These are phyloP conservation scores for Goniozus legneri DNA, from an alignment of 1,140 invertebrate genomes.

Conservation along the genomic window DNA sequence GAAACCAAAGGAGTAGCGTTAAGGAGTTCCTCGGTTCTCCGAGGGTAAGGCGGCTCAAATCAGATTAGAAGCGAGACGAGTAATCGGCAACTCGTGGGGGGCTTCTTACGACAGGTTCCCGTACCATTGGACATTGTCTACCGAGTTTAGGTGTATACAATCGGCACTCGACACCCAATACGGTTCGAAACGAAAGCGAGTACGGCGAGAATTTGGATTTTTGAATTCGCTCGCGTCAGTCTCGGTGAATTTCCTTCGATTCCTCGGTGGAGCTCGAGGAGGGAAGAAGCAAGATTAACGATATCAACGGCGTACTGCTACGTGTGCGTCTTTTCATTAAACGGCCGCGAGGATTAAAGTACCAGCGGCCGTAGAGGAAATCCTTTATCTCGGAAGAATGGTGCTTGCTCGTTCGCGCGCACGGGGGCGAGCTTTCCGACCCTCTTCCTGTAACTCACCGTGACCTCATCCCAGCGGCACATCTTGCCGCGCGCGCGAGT, in stretches of 20 bases:
- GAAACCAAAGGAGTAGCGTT: conserved; percentile 50
- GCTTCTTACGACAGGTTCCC: conserved; percentile 33
- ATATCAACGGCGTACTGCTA: too few relatives aligned
- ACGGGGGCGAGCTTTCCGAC: too few relatives aligned
- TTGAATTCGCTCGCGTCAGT: too few relatives aligned
- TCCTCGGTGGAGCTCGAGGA: neutral
- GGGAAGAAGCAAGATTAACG: neutral
- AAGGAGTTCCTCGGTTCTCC: conserved; percentile 47
- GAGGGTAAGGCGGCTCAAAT: conserved; percentile 42
- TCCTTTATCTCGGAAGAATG: conserved; percentile 13
- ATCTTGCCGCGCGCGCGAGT: neutral
- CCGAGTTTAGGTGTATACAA: too few relatives aligned
- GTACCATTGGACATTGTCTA: conserved; percentile 25
- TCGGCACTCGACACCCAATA: too few relatives aligned
- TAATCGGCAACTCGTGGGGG: conserved; percentile 33
- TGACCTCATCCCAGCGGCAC: conserved; percentile 24
- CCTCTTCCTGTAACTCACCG: conserved; percentile 18
- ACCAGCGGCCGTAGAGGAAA: conserved; percentile 14
- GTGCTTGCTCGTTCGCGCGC: neutral
- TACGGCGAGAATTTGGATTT: too few relatives aligned
- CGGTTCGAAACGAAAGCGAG: too few relatives aligned
- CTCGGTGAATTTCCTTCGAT: too few relatives aligned
- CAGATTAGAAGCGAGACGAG: conserved; percentile 42
- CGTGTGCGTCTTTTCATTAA: conserved; percentile 4
- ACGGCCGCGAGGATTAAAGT: neutral